Percentiles rank a stretch among this genome's conserved stretches.
Evolutionary conservation across 2,888 invertebrate species (phyloP).

Genomic region (Aquatica leii): DNA sequence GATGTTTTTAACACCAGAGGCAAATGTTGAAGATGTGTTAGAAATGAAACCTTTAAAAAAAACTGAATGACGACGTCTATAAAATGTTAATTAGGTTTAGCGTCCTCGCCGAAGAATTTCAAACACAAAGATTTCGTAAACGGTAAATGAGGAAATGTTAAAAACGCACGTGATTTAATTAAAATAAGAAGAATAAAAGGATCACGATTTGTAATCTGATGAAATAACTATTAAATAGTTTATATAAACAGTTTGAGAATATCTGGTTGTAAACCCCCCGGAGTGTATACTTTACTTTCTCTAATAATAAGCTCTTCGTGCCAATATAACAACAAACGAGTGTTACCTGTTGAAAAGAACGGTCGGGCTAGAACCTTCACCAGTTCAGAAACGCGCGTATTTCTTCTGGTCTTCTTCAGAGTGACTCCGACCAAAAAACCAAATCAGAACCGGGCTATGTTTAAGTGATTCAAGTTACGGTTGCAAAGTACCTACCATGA

Average conservation of each 20-base stretch:
- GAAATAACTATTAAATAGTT: constrained; percentile 6
- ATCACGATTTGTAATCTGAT: constrained; percentile 7
- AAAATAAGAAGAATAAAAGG: constrained; percentile 8
- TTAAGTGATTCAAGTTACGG: too few relatives aligned
- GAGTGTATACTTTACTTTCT: constrained; percentile 40
- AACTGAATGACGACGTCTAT: too few relatives aligned
- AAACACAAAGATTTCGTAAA: too few relatives aligned
- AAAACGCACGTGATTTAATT: constrained; percentile 6
- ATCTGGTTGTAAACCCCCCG: constrained; percentile 31
- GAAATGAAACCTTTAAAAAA: too few relatives aligned
- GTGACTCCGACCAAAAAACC: too few relatives aligned
- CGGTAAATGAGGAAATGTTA: constrained; percentile 3
- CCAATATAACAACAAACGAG: constrained; percentile 41
- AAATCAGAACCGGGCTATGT: too few relatives aligned
- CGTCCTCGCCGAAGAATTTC: too few relatives aligned
- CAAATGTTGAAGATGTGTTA: too few relatives aligned
- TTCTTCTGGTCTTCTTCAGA: constrained; percentile 5
- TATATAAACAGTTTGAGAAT: constrained; percentile 8
- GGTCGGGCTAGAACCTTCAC: constrained; percentile 20
- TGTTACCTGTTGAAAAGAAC: constrained; percentile 39
- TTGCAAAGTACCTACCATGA: too few relatives aligned
- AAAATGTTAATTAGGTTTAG: too few relatives aligned
- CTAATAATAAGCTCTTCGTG: constrained; percentile 45
- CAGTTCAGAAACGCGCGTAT: neutral
- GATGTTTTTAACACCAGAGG: too few relatives aligned